Conservation (phyloP, 2,888 invertebrate genomes). For the Idaea straminata region DNA sequence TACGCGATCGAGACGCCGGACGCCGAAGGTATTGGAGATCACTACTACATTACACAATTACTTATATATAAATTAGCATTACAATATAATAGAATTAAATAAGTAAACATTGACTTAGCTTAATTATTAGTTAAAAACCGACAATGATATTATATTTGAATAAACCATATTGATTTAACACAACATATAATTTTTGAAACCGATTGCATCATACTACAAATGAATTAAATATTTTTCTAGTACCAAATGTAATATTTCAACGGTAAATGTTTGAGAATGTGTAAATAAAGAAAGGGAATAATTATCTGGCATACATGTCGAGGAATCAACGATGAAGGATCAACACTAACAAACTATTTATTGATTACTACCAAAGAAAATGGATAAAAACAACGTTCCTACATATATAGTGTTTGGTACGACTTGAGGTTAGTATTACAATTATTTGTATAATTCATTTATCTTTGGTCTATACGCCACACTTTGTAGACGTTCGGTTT, state of each 20-base stretch:
- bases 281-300: too few species aligned
- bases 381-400: conserved; percentile 47
- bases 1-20: conserved; percentile 55
- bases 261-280: too few species aligned
- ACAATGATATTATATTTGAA: conserved; percentile 55
- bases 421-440: conserved; percentile 76
- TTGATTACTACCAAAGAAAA: conserved; percentile 22
- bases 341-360: conserved; percentile 18
- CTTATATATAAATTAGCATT: conserved; percentile 77
- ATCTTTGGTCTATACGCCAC: conserved; percentile 75
- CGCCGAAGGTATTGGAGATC: conserved; percentile 78
- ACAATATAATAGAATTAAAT: conserved; percentile 69
- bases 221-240: too few species aligned
- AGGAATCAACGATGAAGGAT: not conserved
- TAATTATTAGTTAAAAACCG: conserved; percentile 68
- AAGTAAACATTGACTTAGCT: conserved; percentile 80
- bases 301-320: too few species aligned
- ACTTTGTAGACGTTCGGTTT: conserved; percentile 54
- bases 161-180: conserved; percentile 32
- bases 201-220: too few species aligned
- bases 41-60: conserved; percentile 76
- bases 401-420: conserved; percentile 75
- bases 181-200: conserved; percentile 9
- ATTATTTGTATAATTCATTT: conserved; percentile 72
- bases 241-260: too few species aligned